Percentiles rank a stretch among this genome's conserved stretches.
Evolutionary conservation across 2,113 vertebrate genomes (phyloP).

Genomic region (Psammodynastes pulverulentus): DNA sequence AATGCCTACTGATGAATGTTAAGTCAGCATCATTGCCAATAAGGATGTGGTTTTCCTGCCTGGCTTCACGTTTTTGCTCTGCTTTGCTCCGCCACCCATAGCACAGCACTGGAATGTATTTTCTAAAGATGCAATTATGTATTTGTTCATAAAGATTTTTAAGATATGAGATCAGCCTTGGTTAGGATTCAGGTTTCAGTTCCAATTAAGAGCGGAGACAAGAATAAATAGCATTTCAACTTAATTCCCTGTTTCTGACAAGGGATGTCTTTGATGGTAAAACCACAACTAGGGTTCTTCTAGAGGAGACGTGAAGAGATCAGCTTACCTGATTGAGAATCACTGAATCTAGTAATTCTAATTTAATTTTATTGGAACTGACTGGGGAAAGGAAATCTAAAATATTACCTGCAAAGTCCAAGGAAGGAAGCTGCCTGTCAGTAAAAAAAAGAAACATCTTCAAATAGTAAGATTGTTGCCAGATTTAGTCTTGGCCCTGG

Average conservation of each 20-base stretch:
- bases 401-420: not conserved
- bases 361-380: not conserved
- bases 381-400: not conserved
- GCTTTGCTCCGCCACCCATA: not conserved
- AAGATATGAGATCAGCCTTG: not conserved
- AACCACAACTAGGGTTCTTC: not conserved
- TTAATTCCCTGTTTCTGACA: not conserved
- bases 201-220: not conserved
- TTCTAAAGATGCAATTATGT: not conserved
- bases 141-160: not conserved
- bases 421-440: not conserved
- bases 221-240: not conserved
- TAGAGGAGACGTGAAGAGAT: not conserved
- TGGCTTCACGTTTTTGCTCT: not conserved
- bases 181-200: not conserved
- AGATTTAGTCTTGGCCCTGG: not conserved
- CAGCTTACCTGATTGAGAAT: not conserved
- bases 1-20: not conserved
- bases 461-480: not conserved
- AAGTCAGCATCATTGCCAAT: not conserved
- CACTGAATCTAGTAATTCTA: not conserved
- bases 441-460: not conserved
- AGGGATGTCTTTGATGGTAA: not conserved
- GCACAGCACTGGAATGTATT: not conserved
- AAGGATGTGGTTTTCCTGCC: not conserved